Base-by-base conservation (phyloP, 2,888 invertebrate genomes). In the Latrodectus hesperus region DNA sequence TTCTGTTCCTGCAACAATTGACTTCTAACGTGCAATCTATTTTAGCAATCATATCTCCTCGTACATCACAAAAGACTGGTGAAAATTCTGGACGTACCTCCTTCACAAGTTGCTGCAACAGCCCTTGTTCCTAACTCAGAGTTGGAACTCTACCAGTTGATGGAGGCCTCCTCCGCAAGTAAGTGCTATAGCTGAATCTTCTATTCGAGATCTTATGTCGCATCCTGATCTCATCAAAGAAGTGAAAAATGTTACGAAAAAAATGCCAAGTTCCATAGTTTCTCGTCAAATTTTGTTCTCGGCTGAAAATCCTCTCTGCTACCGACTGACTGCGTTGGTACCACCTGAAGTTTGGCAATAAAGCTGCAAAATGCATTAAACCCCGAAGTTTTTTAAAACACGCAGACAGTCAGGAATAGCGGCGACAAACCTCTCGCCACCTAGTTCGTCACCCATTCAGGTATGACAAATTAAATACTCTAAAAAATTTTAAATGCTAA, bases 281-380 rank as follows among this genome's bases (percentile, higher is more conserved):
- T 68, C 68, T 6, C 17, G 26, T 22, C 17, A 53, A 26, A 1
- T 16, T 70, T 68, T 26, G 1, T 53, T 10, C 5, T n/a, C 10
- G 16, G 64, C 9, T 9, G 11, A 67, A 64, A 38, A 22, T 11
- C n/a, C n/a, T 17, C 38, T 12, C 10, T 65, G 17, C 1, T 2
- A 70, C 55, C 17, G 10, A 26, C 14, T 8, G 38, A 1, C 26
- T 70, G 0, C 76, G 88, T 11, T 88, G 82, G 80, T 90, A 88
- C 49, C 90, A 90, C 26, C 22, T 12, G 16, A 89, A 78, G 38
- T 89, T 89, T 64, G 73, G 80, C 9, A 16, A 26, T 51, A 73
- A 76, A 38, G 90, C 84, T 1, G 22, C 14, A 12, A 81, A 86
- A 17, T 89, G 90, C 55, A 51, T 17, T 17, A 67, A 53, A n/a